phyloP scores from a whole-genome alignment of 2,113 vertebrate genomes.

The Festucalex cinctus region DNA sequence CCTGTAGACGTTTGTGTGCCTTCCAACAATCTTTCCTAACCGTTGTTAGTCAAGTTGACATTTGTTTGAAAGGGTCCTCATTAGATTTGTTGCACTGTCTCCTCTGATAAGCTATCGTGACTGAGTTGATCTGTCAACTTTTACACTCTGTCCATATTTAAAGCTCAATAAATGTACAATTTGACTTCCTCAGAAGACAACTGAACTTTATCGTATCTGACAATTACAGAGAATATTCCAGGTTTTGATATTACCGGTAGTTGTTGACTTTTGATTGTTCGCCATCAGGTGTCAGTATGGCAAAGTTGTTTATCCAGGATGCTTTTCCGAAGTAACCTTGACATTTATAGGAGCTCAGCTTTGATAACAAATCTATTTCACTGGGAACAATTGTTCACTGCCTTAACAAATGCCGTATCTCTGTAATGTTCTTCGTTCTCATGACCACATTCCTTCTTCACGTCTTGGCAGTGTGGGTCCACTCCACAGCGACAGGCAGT shows the following conservation, averaged over 20 bases:
- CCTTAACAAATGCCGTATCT: background rate
- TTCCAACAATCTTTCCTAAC: too few species aligned
- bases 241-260: background rate
- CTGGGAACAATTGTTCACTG: background rate
- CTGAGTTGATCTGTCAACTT: background rate
- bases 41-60: too few species aligned
- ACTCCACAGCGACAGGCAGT: slow-evolving; percentile 89
- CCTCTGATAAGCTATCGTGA: background rate
- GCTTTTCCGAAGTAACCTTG: too few species aligned
- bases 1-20: too few species aligned
- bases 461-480: slow-evolving; percentile 82
- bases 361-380: too few species aligned
- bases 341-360: too few species aligned
- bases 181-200: background rate
- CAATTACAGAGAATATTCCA: background rate
- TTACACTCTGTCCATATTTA: background rate
- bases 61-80: too few species aligned
- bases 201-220: background rate
- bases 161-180: background rate
- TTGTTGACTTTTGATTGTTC: too few species aligned
- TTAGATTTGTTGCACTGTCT: background rate
- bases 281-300: too few species aligned
- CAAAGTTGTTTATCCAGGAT: too few species aligned
- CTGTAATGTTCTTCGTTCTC: background rate
- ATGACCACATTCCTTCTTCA: background rate